Evolutionary conservation across 2,797 vertebrate genomes (phyloP).

Genomic region (Sciaenops ocellatus): DNA sequence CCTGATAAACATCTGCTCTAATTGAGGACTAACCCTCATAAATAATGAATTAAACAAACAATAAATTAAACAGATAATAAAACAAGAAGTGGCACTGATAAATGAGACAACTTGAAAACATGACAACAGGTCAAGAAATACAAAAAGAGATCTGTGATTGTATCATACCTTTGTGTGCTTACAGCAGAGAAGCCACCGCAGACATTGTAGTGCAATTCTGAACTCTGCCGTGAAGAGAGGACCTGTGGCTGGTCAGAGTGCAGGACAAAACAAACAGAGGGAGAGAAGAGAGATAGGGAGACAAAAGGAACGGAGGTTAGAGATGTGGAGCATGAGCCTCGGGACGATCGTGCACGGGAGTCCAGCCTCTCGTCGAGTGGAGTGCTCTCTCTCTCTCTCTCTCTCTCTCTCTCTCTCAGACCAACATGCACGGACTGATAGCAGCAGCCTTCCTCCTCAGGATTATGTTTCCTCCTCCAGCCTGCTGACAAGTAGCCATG

Average conservation of each 20-base stretch:
- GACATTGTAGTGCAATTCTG: conserved; percentile 84
- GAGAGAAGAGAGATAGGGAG: conserved; percentile 37
- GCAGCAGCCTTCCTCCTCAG: conserved; percentile 79
- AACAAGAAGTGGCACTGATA: conserved; percentile 5
- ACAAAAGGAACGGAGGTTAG: conserved; percentile 59
- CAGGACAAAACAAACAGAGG: conserved; percentile 67
- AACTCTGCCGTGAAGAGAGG: conserved; percentile 77
- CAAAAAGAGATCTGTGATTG: background rate
- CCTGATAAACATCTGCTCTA: background rate
- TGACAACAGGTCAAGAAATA: conserved; percentile 17
- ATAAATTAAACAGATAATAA: background rate
- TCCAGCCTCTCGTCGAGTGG: conserved; percentile 35
- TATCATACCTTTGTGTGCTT: conserved; percentile 83
- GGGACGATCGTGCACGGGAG: conserved; percentile 16
- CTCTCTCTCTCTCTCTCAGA: conserved; percentile 47
- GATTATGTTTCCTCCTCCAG: conserved; percentile 86
- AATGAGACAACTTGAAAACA: background rate
- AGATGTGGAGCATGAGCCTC: conserved; percentile 44
- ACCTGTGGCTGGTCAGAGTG: conserved; percentile 72
- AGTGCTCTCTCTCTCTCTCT: conserved; percentile 39
- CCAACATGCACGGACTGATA: conserved; percentile 74
- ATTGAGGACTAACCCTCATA: conserved; percentile 13
- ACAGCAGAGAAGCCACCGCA: conserved; percentile 83
- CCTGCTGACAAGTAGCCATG: conserved; percentile 86
- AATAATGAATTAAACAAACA: conserved; percentile 26